Conservation (phyloP, 2,797 vertebrate genomes). For the Phoxinus dragarum region DNA sequence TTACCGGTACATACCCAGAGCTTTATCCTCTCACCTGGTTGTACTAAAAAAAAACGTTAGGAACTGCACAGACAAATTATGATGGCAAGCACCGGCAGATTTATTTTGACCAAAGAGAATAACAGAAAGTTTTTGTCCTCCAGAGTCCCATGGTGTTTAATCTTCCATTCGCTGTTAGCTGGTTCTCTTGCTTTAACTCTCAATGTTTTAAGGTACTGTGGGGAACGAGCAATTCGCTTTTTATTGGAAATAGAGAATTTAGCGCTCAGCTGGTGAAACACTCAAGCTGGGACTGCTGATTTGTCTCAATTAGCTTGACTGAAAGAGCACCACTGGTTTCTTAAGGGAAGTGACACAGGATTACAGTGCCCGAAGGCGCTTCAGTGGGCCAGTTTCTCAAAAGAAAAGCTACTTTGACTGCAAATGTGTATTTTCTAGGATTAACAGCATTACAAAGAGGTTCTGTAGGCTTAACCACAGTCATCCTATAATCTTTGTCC, state of each 20-base stretch:
- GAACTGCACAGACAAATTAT: background rate
- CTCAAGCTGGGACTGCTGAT: constrained; percentile 37
- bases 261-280: constrained; percentile 17
- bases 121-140: background rate
- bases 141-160: background rate
- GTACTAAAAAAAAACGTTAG: background rate
- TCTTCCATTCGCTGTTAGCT: background rate
- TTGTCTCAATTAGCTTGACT: constrained; percentile 49
- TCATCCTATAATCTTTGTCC: constrained; percentile 32
- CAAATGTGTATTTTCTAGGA: constrained; percentile 34
- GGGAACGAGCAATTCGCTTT: constrained; percentile 3
- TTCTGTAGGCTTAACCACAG: constrained; percentile 40
- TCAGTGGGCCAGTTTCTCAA: constrained; percentile 24
- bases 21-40: background rate
- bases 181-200: constrained; percentile 5
- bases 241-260: constrained; percentile 36
- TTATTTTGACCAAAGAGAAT: background rate
- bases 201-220: constrained; percentile 30
- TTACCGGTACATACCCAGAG: background rate
- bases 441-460: constrained; percentile 35
- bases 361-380: constrained; percentile 15
- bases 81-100: background rate
- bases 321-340: constrained; percentile 30
- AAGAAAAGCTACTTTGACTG: constrained; percentile 41
- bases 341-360: constrained; percentile 26